A percentile compares a stretch with the other conserved stretches of the same genome.
phyloP scores from a whole-genome alignment of 2,888 invertebrate genomes.

The Liposcelis brunnea region DNA sequence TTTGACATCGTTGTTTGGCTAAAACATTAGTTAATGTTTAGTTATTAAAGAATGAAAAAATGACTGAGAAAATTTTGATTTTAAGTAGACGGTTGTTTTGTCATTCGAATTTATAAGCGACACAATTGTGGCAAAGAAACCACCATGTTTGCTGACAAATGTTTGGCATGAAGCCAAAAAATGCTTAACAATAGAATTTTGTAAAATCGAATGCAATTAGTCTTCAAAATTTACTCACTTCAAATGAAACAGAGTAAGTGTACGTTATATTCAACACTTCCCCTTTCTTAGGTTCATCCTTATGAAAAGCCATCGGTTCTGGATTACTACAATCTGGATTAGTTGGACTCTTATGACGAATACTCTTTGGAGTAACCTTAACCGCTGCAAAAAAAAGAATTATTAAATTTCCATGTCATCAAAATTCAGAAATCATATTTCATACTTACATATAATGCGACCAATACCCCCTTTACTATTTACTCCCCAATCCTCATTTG shows the following conservation, averaged over 20 bases:
- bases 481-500: slow-evolving; percentile 71
- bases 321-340: slow-evolving; percentile 26
- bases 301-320: slow-evolving; percentile 53
- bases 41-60: no score
- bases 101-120: no score
- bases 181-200: no score
- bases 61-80: background rate
- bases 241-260: slow-evolving; percentile 72
- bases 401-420: slow-evolving; percentile 32
- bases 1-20: slow-evolving; percentile 64
- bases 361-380: slow-evolving; percentile 32
- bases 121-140: no score
- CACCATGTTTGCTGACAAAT: no score
- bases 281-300: slow-evolving; percentile 30
- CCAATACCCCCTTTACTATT: slow-evolving; percentile 66
- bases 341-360: slow-evolving; percentile 27
- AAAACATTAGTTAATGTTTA: slow-evolving; percentile 17
- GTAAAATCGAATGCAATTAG: no score
- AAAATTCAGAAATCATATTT: slow-evolving; percentile 16
- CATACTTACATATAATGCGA: slow-evolving; percentile 48
- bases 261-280: slow-evolving; percentile 51
- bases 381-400: slow-evolving; percentile 28
- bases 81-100: no score
- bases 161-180: no score
- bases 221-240: slow-evolving; percentile 26